Evolutionary conservation across 2,113 vertebrate genomes (phyloP), one percentile per base, ranked within the genome.

Genomic region (Athene cunicularia): DNA sequence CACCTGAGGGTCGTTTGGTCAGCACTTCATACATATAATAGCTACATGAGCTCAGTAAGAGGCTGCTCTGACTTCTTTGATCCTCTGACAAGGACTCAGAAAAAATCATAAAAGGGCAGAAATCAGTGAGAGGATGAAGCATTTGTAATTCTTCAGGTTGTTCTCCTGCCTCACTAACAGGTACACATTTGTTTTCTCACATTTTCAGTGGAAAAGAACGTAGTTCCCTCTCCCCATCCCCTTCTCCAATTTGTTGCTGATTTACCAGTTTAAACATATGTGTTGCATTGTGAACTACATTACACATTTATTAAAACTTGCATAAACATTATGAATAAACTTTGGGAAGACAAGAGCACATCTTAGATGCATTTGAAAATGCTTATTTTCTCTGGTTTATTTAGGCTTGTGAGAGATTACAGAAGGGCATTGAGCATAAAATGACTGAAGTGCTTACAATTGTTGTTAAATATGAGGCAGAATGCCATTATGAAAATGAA

Each of bases 1-100:
- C 83, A 96, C 93, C 90, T 95, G 91, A 91, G 91, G 55, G 80
- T 55, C 86, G 45, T 96, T 95, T 24, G 64, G 76, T 95, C 71
- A 84, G 56, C 22, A 22, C 39, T 93, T 86, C 50, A 83, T 82
- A 64, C 14, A 72, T 12, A 32, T 9, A 90, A 80, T 53, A 81
- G 32, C 45, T 64, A 32, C 1, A 0, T 13, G 32, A 82, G 26
- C 74, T 82, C 59, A 93, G 73, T 24, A 95, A 89, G 85, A 88
- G 9, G 2, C 23, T 82, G 56, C 35, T 86, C 50, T 90, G 82
- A 4, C 27, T 85, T 87, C 11, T 43, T 41, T 32, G n/a, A 39
- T 87, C 37, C 37, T 68, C 75, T 92, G 49, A 75, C 50, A 83
- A 71, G 13, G 67, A 63, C 49, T 74, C 63, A n/a, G 20, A 43